phyloP scores from a whole-genome alignment of 2,113 vertebrate genomes.

The Ploceus nigricollis region DNA sequence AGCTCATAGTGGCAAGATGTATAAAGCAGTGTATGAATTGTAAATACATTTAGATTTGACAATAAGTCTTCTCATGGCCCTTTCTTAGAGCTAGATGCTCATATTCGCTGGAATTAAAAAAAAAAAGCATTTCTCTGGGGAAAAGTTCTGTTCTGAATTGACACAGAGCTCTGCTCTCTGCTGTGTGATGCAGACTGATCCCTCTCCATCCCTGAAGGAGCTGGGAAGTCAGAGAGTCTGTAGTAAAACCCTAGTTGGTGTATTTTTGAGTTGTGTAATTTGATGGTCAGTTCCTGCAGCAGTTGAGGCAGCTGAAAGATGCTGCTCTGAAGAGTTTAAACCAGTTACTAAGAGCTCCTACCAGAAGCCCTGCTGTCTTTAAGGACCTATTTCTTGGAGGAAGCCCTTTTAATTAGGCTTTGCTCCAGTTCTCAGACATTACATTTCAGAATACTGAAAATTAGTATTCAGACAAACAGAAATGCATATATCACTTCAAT shows the following conservation, averaged over 20 bases:
- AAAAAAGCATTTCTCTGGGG: neutral
- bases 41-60: constrained; percentile 2
- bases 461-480: neutral
- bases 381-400: neutral
- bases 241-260: neutral
- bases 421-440: neutral
- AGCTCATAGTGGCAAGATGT: neutral
- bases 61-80: neutral
- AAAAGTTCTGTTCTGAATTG: neutral
- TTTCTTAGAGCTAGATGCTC: neutral
- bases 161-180: neutral
- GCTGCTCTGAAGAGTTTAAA: neutral
- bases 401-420: constrained; percentile 6
- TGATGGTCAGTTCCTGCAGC: neutral
- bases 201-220: neutral
- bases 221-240: neutral
- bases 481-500: neutral
- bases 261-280: neutral
- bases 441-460: neutral
- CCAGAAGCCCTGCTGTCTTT: neutral
- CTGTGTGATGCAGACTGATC: neutral
- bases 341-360: neutral
- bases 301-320: neutral
- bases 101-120: neutral
- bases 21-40: neutral